These are phyloP conservation scores for Percopsis transmontana DNA, from an alignment of 2,113 vertebrate genomes.

Conservation along the genomic window DNA sequence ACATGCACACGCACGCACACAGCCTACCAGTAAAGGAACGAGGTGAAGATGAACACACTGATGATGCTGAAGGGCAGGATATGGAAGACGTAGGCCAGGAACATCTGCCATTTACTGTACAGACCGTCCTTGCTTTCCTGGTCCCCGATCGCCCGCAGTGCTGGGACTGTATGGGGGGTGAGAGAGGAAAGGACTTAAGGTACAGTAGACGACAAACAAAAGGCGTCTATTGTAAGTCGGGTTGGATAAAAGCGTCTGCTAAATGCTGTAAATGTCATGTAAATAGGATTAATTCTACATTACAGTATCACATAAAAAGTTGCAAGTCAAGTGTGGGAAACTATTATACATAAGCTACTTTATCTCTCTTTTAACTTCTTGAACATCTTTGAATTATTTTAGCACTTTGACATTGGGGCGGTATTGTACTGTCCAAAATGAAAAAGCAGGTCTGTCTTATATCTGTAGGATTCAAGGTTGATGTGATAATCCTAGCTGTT, in stretches of 20 bases:
- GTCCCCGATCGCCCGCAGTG: slow-evolving; percentile 87
- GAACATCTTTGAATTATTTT: too few species aligned
- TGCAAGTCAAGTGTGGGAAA: too few species aligned
- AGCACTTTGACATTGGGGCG: too few species aligned
- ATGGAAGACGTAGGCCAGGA: slow-evolving; percentile 90
- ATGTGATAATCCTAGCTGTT: slow-evolving; percentile 4
- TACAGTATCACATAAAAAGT: too few species aligned
- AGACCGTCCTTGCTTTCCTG: slow-evolving; percentile 94
- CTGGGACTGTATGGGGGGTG: slow-evolving; percentile 76
- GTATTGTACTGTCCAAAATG: too few species aligned
- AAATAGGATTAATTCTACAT: background rate
- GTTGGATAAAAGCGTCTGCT: too few species aligned
- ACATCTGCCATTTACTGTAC: slow-evolving; percentile 95
- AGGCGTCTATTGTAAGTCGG: too few species aligned
- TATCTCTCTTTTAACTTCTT: too few species aligned
- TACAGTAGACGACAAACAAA: background rate
- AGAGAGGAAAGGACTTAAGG: background rate
- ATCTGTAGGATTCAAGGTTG: slow-evolving; percentile 45
- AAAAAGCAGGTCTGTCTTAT: slow-evolving; percentile 6
- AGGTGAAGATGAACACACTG: slow-evolving; percentile 83
- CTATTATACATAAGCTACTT: too few species aligned
- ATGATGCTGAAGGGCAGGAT: slow-evolving; percentile 90
- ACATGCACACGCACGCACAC: background rate
- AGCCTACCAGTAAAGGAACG: slow-evolving; percentile 91
- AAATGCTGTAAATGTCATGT: too few species aligned